Evolutionary conservation across 2,113 vertebrate genomes (phyloP), one percentile per base, ranked within the genome.

Genomic region (Saimiri boliviensis): DNA sequence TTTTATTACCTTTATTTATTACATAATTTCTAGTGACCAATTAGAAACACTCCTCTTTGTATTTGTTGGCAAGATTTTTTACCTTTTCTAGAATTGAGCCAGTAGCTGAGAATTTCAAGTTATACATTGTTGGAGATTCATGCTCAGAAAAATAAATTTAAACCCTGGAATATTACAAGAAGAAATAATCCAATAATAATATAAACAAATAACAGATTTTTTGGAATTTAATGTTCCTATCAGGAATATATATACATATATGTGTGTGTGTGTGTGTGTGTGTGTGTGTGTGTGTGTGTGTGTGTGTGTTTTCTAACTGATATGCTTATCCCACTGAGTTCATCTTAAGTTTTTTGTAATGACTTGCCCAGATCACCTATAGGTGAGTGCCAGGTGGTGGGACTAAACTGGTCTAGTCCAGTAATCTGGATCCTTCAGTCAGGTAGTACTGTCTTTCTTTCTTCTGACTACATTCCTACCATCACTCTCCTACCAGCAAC

Each of bases 151-250:
- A 79, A 60, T 37, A 63, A 35, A 76, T n/a, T 83, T 86, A 37
- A 68, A 73, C 49, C 23, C 19, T 63, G n/a, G 23, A 86, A 32
- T 40, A 13, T 5, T 60, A 35, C 1, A 73, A 58, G 37, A 52
- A 71, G 49, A 79, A 77, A 81, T 81, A n/a, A 96, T 58, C 89
- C 83, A 81, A 40, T 89, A 20, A 82, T 52, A 77, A 68, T 79
- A 5, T 91, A 52, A 92, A 37, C 10, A 70, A 52, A 25, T 52
- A n/a, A 56, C 35, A 86, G 40, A 37, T 68, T 35, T 40, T 80
- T 86, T 60, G 20, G 8, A 73, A 83, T 42, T 83, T 6, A 91
- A 21, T 47, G 9, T 73, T 73, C 49, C 12, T 56, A 19, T 19
- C 1, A 63, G 14, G 47, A 4, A 42, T 42, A 42, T 6, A 42